Evolutionary conservation across 2,888 invertebrate species (phyloP).

Genomic region (Polymixis lichenea): DNA sequence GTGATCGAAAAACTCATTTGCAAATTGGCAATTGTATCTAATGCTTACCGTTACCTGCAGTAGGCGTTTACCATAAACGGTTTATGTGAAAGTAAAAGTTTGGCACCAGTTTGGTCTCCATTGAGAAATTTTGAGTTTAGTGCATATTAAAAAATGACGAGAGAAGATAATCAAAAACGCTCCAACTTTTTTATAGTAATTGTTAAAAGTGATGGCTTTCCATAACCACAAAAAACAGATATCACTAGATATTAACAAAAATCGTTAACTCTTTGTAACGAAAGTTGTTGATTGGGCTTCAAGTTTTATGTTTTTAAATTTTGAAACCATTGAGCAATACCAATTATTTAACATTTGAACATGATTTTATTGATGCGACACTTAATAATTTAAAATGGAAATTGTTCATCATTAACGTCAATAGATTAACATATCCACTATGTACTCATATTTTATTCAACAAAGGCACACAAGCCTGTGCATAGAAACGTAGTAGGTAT

Average conservation of each 20-base stretch:
- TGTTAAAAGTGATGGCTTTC: conserved; percentile 12
- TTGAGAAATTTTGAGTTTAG: background rate
- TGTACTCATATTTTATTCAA: no score
- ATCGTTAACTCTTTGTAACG: conserved; percentile 8
- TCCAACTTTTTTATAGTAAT: conserved; percentile 1
- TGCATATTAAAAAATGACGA: background rate
- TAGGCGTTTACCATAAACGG: background rate
- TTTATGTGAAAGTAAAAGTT: conserved; percentile 31
- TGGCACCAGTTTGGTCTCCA: background rate
- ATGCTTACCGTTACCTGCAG: background rate
- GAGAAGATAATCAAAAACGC: background rate
- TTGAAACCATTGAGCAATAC: no score
- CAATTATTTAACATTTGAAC: no score
- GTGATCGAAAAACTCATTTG: background rate
- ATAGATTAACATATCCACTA: no score
- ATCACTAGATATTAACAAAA: conserved; percentile 32
- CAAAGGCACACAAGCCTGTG: no score
- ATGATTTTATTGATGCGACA: no score
- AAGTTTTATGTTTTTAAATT: conserved; percentile 36
- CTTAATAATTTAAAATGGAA: no score
- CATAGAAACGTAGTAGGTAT: no score
- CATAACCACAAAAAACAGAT: conserved; percentile 13
- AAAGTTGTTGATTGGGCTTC: conserved; percentile 28
- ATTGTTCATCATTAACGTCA: no score
- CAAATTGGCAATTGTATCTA: background rate